Base-by-base conservation (phyloP, 1,140 invertebrate species). In the Phymorhynchus buccinoides region DNA sequence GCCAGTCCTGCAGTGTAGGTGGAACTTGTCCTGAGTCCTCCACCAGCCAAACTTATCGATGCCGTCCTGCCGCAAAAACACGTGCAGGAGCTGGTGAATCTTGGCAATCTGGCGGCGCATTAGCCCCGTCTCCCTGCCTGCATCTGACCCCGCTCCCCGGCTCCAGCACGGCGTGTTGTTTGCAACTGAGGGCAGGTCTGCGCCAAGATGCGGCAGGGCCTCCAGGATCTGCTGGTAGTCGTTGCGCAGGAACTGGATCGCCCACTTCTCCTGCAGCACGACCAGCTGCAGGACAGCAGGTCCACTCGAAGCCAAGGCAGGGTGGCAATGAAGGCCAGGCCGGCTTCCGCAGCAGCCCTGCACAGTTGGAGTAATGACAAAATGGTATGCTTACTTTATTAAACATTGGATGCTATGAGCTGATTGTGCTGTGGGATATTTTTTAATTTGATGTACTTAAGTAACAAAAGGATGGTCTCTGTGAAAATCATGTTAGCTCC, bases 281-380 rank as follows among this genome's bases (percentile, higher is more conserved):
- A 89, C 89, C 22, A 92, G 85, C 27, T 86, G 79, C n/a, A 90
- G 41, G 0, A 84, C 37, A 92, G 87, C 27, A 85, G 7, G 84
- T 79, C 91, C 91, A 92, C 9, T 91, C 87, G 30, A 84, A 84
- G n/a, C 90, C 90, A 30, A 91, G 88, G n/a, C 37, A 86, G 85
- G 7, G 90, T 86, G 41, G 91, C 89, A 0, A 92, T 73, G 68
- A 89, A 88, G 14, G 82, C 84, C 80, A 92, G 83, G 2, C 89
- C 88, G 14, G 88, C 75, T 66, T 91, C 90, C n/a, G 90, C 89
- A 92, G 66, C 35, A 90, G 56, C 86, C 87, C 88, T 87, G 39
- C 86, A 32, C 39, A 75, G 37, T n/a, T n/a, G n/a, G n/a, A n/a
- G n/a, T n/a, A 75, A 80, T 39, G 3, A 62, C 85, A 68, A 84